Percentiles rank a stretch among this genome's conserved stretches.
Evolutionary conservation across 2,113 vertebrate genomes (phyloP).

Genomic region (Cyprinus carpio): DNA sequence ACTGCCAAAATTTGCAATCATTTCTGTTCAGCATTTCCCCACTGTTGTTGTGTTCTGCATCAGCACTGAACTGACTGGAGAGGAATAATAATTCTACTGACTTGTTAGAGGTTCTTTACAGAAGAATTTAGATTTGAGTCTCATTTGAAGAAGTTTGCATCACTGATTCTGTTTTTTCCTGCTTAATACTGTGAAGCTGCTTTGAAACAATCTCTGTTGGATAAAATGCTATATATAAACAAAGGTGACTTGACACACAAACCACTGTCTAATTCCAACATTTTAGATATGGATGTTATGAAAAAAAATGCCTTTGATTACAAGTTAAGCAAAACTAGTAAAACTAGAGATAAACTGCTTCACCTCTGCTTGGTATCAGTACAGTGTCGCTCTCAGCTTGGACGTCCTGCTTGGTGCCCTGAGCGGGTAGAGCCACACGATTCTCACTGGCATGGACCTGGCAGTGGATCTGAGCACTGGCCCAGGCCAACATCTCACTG

Average conservation of each 20-base stretch:
- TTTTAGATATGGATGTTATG: not conserved
- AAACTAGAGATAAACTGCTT: not conserved
- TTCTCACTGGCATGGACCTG: constrained; percentile 95
- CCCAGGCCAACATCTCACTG: constrained; percentile 97
- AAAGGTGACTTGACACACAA: not conserved
- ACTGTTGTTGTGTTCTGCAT: not conserved
- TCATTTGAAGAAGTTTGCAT: too few relatives aligned
- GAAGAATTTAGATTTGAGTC: too few relatives aligned
- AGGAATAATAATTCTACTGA: too few relatives aligned
- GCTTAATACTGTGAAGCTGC: too few relatives aligned
- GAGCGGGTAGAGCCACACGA: constrained; percentile 84
- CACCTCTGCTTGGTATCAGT: constrained; percentile 95
- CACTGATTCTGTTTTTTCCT: too few relatives aligned
- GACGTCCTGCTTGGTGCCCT: constrained; percentile 88
- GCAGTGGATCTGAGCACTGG: constrained; percentile 97
- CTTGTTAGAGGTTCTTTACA: too few relatives aligned
- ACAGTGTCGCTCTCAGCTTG: constrained; percentile 96
- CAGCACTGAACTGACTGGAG: too few relatives aligned
- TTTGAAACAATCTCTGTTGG: too few relatives aligned
- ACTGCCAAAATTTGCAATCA: too few relatives aligned
- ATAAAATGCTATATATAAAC: too few relatives aligned
- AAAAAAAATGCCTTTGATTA: not conserved
- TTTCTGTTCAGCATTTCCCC: not conserved
- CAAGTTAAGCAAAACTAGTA: not conserved
- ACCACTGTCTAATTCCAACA: not conserved